These are phyloP conservation scores for Xestia ashworthii DNA, from an alignment of 2,888 invertebrate genomes.

Conservation along the genomic window DNA sequence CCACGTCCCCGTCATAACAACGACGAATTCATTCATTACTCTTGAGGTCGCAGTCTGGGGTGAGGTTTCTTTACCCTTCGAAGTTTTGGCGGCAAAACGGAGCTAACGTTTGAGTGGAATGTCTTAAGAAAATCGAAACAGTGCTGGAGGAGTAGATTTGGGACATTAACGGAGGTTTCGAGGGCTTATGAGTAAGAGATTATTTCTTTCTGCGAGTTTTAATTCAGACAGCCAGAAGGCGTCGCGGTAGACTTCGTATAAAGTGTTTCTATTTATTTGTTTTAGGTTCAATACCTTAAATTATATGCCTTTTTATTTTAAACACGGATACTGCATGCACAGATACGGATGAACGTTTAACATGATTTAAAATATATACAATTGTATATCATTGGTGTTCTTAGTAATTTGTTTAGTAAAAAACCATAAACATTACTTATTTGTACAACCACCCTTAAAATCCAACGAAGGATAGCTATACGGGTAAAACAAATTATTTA, in stretches of 20 bases:
- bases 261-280: too few relatives aligned
- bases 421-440: background rate
- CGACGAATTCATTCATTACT: background rate
- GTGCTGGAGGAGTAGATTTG: background rate
- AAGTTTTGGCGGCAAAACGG: background rate
- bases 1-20: conserved; percentile 8
- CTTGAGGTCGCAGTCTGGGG: background rate
- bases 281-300: too few relatives aligned
- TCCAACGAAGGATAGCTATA: too few relatives aligned
- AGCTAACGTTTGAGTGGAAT: background rate
- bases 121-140: background rate
- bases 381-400: too few relatives aligned
- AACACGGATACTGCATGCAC: too few relatives aligned
- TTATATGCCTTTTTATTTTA: too few relatives aligned
- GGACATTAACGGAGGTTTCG: background rate
- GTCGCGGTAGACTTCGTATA: background rate
- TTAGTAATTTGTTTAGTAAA: background rate
- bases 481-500: too few relatives aligned
- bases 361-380: background rate
- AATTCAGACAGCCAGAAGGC: background rate
- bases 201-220: background rate
- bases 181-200: background rate
- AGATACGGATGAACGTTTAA: background rate
- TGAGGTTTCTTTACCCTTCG: background rate
- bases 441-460: too few relatives aligned